These are phyloP conservation scores for Parazoanthus atlanticus DNA, from an alignment of 92 coral and sea anemone genomes.

Conservation along the genomic window DNA sequence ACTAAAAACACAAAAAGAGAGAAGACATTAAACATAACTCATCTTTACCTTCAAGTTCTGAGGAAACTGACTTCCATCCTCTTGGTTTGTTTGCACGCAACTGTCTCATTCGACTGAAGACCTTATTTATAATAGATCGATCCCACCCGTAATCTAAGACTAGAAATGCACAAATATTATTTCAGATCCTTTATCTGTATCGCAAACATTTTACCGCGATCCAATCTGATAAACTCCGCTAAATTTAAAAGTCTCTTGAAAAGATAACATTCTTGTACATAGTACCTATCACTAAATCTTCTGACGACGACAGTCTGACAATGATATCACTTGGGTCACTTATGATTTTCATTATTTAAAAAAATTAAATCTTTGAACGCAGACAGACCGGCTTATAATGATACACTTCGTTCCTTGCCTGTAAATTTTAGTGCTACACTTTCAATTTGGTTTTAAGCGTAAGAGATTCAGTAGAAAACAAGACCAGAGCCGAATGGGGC, in stretches of 20 bases:
- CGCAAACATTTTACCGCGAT: neutral
- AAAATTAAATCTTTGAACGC: too few species aligned
- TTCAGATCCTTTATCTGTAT: constrained; percentile 17
- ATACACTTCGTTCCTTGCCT: too few species aligned
- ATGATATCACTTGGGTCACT: neutral
- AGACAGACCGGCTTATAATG: too few species aligned
- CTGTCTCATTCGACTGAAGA: neutral
- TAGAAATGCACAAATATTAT: neutral
- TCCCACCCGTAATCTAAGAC: constrained; percentile 9
- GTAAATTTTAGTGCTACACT: neutral
- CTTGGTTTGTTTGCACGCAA: neutral
- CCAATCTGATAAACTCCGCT: constrained; percentile 2
- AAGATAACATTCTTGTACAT: neutral
- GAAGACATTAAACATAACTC: neutral
- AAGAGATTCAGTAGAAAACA: neutral
- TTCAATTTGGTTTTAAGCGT: neutral
- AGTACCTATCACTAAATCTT: constrained; percentile 1
- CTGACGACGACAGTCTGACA: neutral
- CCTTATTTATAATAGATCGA: neutral
- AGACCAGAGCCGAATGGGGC: neutral
- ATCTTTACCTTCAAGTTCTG: constrained; percentile 17
- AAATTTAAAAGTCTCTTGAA: neutral
- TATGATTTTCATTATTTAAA: neutral
- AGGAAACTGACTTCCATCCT: constrained; percentile 7
- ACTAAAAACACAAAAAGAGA: neutral